A percentile compares a stretch with the other conserved stretches of the same genome.
phyloP scores from a whole-genome alignment of 2,113 vertebrate genomes.

The Pelobates fuscus region DNA sequence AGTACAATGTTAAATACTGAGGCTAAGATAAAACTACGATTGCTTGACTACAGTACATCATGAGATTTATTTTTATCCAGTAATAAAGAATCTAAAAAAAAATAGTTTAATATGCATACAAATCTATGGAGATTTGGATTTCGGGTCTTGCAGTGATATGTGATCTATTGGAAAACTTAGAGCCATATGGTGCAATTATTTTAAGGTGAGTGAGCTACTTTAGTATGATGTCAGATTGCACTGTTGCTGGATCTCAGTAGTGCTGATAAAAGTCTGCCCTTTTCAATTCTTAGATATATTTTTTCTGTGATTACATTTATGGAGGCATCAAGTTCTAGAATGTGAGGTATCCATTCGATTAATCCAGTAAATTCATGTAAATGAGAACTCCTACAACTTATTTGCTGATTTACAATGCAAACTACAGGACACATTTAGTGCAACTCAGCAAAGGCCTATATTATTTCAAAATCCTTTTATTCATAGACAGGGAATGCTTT shows the following conservation, averaged over 20 bases:
- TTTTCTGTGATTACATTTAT: constrained; percentile 44
- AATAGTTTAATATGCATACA: constrained; percentile 30
- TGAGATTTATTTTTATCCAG: not conserved
- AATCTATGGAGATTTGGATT: constrained; percentile 31
- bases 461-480: constrained; percentile 39
- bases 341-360: constrained; percentile 42
- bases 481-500: constrained; percentile 9
- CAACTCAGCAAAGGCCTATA: constrained; percentile 41
- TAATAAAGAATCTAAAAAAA: constrained; percentile 9
- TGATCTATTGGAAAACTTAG: constrained; percentile 38
- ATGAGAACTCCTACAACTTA: constrained; percentile 45
- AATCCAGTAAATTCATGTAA: constrained; percentile 46
- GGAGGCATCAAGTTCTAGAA: constrained; percentile 45
- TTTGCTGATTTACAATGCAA: constrained; percentile 48
- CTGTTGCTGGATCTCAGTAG: constrained; percentile 38
- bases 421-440: constrained; percentile 39
- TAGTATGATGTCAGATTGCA: constrained; percentile 20
- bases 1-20: too few species aligned
- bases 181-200: constrained; percentile 44
- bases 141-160: constrained; percentile 26
- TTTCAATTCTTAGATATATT: constrained; percentile 50
- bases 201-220: constrained; percentile 31
- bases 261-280: constrained; percentile 50
- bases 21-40: too few species aligned
- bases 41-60: too few species aligned